Percentiles rank a stretch among this genome's conserved stretches.
Evolutionary conservation across 2,888 invertebrate genomes (phyloP).

Genomic region (Rugalucina vietnamica): DNA sequence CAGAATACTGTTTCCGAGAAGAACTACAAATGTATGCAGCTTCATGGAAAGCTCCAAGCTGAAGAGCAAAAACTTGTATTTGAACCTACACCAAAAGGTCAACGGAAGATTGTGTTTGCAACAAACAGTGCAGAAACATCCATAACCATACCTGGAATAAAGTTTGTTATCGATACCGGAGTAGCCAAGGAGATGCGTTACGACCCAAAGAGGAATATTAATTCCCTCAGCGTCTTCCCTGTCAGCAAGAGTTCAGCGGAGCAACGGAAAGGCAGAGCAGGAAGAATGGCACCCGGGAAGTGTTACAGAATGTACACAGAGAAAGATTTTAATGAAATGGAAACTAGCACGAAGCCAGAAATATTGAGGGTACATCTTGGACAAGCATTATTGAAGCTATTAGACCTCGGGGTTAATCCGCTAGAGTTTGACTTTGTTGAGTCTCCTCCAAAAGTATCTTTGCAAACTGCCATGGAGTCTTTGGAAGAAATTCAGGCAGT

Average conservation of each 20-base stretch:
- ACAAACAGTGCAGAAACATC: constrained; percentile 84
- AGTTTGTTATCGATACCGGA: constrained; percentile 84
- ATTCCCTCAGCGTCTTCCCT: constrained; percentile 71
- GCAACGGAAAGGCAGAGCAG: constrained; percentile 84
- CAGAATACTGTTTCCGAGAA: constrained; percentile 34
- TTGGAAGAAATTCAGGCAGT: constrained; percentile 78
- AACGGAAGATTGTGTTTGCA: constrained; percentile 83
- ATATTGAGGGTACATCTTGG: constrained; percentile 79
- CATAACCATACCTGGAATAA: constrained; percentile 83
- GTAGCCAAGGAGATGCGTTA: constrained; percentile 81
- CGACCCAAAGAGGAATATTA: constrained; percentile 79
- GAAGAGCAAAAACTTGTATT: constrained; percentile 82
- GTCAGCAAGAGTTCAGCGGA: constrained; percentile 82
- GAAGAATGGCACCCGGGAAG: constrained; percentile 81
- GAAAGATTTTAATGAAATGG: constrained; percentile 78
- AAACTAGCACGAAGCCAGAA: constrained; percentile 78
- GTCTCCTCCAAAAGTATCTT: constrained; percentile 72
- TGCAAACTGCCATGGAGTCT: constrained; percentile 71
- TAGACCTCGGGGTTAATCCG: constrained; percentile 78
- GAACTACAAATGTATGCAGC: constrained; percentile 69
- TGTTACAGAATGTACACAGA: constrained; percentile 82
- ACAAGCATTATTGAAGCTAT: constrained; percentile 78
- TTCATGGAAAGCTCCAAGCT: constrained; percentile 80
- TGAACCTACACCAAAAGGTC: constrained; percentile 60
- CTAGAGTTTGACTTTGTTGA: constrained; percentile 81